These are phyloP conservation scores for Agriotes lineatus DNA, from an alignment of 2,888 invertebrate species.

Conservation along the genomic window DNA sequence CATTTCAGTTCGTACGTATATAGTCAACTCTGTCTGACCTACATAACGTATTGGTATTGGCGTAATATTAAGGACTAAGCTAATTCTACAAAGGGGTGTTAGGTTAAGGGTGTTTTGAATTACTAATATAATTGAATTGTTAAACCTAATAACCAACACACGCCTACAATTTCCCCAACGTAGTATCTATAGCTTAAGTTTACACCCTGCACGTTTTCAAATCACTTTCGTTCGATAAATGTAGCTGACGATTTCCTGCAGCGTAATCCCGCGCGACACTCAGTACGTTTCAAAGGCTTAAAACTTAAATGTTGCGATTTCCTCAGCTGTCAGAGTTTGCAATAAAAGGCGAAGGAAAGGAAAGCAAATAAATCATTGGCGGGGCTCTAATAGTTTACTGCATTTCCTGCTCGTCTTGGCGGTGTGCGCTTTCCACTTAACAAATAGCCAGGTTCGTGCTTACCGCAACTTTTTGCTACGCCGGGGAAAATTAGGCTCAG, in stretches of 20 bases:
- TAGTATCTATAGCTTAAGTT: no score
- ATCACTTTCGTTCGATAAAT: no score
- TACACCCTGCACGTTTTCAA: no score
- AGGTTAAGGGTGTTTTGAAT: no score
- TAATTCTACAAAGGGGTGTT: no score
- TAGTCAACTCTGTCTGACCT: no score
- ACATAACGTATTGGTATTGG: no score
- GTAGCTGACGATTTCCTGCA: neutral
- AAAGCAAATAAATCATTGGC: constrained; percentile 35
- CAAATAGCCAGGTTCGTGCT: constrained; percentile 34
- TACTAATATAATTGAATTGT: no score
- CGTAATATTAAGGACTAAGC: no score
- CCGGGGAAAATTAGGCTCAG: constrained; percentile 44
- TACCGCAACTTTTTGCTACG: constrained; percentile 32
- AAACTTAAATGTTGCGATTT: constrained; percentile 13
- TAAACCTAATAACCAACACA: no score
- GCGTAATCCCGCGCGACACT: constrained; percentile 4
- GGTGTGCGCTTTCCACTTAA: constrained; percentile 24
- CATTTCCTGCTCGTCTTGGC: constrained; percentile 23
- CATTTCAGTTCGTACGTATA: no score
- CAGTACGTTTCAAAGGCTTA: neutral
- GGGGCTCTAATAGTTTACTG: constrained; percentile 29
- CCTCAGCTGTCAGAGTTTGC: constrained; percentile 6
- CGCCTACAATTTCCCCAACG: no score
- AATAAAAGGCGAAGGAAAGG: constrained; percentile 23